Evolutionary conservation across 35 echinoderm and acorn worm species (phyloP).

Genomic region (Ptychodera flava): DNA sequence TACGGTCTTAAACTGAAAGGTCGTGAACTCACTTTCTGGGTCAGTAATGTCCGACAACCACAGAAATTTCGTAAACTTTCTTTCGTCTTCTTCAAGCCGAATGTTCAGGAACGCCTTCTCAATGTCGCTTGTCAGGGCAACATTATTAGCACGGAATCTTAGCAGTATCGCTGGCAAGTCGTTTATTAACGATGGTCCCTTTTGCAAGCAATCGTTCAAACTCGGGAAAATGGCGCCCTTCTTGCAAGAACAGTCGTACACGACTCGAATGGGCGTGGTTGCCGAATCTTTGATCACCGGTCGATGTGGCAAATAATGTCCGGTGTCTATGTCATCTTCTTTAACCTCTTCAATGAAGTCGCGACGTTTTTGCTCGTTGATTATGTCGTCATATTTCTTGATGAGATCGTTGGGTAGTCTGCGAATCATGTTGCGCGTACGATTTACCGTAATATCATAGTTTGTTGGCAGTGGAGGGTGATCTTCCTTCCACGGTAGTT

Average conservation of each 20-base stretch:
- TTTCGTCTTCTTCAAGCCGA: not conserved
- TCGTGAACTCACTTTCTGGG: not conserved
- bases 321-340: no score
- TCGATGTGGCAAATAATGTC: no score
- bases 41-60: not conserved
- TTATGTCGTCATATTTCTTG: not conserved
- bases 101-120: not conserved
- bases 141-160: not conserved
- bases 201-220: not conserved
- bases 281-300: not conserved
- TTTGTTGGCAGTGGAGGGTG: no score
- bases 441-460: not conserved
- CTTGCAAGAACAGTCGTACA: not conserved
- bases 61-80: not conserved
- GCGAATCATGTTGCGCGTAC: not conserved
- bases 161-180: not conserved
- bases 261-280: no score
- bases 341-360: constrained; percentile 8
- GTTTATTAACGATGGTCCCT: not conserved
- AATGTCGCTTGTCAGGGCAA: not conserved
- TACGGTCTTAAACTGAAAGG: not conserved
- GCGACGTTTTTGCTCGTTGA: not conserved
- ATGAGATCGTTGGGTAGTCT: not conserved
- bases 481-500: no score
- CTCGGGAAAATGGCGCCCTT: not conserved